Percentiles rank a stretch among this genome's conserved stretches.
These are phyloP conservation scores for Peromyscus polionotus DNA, from an alignment of 2,113 vertebrate species.

Conservation along the genomic window DNA sequence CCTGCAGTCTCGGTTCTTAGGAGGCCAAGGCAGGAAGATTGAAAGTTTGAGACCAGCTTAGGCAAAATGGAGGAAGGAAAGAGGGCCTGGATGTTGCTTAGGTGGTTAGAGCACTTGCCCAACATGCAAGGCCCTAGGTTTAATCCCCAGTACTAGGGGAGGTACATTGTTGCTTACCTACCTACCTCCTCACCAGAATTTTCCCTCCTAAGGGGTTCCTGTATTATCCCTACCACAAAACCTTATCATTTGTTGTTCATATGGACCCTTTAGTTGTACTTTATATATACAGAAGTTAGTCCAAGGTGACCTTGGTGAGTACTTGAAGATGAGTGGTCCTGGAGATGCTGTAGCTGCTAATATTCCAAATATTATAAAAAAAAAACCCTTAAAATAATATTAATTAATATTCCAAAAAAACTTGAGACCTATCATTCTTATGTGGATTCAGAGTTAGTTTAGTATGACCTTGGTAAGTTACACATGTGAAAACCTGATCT, in stretches of 20 bases:
- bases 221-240: not conserved
- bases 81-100: not conserved
- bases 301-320: not conserved
- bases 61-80: not conserved
- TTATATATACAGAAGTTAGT: slow-evolving; percentile 13
- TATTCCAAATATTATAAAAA: not conserved
- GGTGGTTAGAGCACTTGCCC: not conserved
- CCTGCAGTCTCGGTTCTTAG: not conserved
- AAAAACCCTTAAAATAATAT: no score
- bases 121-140: not conserved
- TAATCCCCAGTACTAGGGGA: not conserved
- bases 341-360: not conserved
- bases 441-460: not conserved
- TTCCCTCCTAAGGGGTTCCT: not conserved
- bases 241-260: not conserved
- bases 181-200: not conserved
- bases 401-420: not conserved
- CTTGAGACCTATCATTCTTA: not conserved
- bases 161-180: no score
- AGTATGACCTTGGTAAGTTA: slow-evolving; percentile 38
- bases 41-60: not conserved
- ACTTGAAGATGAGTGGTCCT: not conserved
- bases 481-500: not conserved
- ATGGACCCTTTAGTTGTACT: not conserved
- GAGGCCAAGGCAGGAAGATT: not conserved